Conservation (phyloP, 1,140 invertebrate genomes). For the Macrobrachium rosenbergii region DNA sequence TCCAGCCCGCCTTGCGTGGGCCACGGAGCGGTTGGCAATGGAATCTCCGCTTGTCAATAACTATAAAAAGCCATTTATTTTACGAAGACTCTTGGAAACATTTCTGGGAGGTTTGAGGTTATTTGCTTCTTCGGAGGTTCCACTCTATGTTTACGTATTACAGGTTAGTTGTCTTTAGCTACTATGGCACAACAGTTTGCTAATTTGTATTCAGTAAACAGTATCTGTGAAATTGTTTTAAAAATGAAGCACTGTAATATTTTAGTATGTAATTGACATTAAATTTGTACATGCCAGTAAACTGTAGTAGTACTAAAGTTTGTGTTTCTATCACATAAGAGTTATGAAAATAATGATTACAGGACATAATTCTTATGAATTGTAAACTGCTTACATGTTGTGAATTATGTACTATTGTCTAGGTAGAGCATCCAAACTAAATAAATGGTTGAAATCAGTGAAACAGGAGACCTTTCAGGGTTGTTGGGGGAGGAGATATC, state of each 20-base stretch:
- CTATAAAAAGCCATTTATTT: conserved; percentile 71
- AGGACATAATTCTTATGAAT: no score
- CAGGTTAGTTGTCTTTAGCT: conserved; percentile 9
- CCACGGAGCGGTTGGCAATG: conserved; percentile 45
- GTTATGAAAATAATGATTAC: background rate
- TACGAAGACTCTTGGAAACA: conserved; percentile 71
- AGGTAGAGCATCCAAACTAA: no score
- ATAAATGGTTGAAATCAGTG: no score
- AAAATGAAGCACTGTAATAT: no score
- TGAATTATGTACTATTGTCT: no score
- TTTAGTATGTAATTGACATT: no score
- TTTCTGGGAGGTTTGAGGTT: conserved; percentile 71
- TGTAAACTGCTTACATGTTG: no score
- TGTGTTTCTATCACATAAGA: background rate
- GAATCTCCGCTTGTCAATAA: conserved; percentile 72
- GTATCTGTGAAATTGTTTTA: no score
- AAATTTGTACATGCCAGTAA: conserved; percentile 4
- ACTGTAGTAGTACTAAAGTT: background rate
- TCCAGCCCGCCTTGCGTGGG: conserved; percentile 54
- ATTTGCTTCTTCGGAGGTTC: conserved; percentile 38
- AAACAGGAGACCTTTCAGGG: no score
- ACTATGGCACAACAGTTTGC: no score
- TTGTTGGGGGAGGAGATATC: no score
- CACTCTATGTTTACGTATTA: conserved; percentile 39
- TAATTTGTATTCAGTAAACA: no score